These are phyloP conservation scores for Pheosia tremula DNA, from an alignment of 2,888 invertebrate genomes.

Conservation along the genomic window DNA sequence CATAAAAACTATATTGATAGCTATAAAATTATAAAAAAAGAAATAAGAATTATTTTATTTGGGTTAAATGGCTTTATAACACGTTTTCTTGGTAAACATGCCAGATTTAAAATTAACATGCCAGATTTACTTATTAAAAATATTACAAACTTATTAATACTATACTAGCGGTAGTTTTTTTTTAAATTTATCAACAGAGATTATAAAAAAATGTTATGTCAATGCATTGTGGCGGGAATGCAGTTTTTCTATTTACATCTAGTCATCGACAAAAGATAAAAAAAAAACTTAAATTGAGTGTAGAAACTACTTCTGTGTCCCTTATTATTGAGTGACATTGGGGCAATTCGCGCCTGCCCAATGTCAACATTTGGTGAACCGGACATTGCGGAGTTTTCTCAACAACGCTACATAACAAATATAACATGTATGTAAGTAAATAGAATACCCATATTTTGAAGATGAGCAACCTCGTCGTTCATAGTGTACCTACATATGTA, in stretches of 20 bases:
- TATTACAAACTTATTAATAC: no score
- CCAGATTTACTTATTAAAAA: no score
- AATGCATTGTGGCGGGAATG: no score
- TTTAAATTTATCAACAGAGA: no score
- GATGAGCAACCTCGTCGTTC: slow-evolving; percentile 14
- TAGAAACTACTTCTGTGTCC: no score
- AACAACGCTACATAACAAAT: slow-evolving; percentile 10
- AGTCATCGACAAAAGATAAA: no score
- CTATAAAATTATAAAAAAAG: slow-evolving; percentile 1
- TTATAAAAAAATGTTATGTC: no score
- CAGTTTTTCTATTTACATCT: no score
- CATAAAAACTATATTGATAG: neutral
- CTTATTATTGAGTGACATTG: slow-evolving; percentile 1
- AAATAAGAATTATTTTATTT: neutral
- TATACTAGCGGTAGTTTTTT: no score
- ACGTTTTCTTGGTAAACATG: slow-evolving; percentile 6
- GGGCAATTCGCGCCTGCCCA: slow-evolving; percentile 20
- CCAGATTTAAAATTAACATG: slow-evolving; percentile 4
- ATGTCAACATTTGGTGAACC: slow-evolving; percentile 25
- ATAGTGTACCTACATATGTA: slow-evolving; percentile 18
- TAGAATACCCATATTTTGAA: slow-evolving; percentile 16
- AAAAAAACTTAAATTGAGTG: neutral
- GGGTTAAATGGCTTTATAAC: neutral
- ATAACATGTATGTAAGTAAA: slow-evolving; percentile 15
- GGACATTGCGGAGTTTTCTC: slow-evolving; percentile 20